These are phyloP conservation scores for Stomatorhinus ivindoensis DNA, from an alignment of 2,113 vertebrate genomes.

Conservation along the genomic window DNA sequence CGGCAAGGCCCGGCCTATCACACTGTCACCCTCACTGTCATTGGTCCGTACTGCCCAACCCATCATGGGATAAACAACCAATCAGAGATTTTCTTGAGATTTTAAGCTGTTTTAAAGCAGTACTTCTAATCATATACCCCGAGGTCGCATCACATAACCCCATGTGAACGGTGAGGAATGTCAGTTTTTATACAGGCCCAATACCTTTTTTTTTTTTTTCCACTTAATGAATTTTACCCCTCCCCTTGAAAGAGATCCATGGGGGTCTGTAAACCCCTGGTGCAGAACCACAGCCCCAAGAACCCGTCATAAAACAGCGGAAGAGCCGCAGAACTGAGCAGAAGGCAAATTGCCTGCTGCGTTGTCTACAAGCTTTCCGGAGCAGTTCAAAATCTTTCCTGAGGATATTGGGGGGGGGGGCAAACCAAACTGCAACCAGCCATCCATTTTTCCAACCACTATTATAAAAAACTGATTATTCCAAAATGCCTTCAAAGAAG, in stretches of 20 bases:
- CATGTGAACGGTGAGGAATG: not conserved
- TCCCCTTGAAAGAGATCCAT: not conserved
- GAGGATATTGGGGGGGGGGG: not conserved
- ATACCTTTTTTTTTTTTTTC: not conserved
- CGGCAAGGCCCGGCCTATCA: conserved; percentile 49
- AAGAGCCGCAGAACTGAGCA: not conserved
- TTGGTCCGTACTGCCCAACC: conserved; percentile 41
- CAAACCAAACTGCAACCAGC: not conserved
- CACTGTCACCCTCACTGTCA: conserved; percentile 52
- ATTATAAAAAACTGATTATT: not conserved
- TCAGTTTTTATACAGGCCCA: not conserved
- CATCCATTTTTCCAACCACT: not conserved
- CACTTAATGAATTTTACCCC: not conserved
- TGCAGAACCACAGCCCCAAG: not conserved
- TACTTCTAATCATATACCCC: not conserved
- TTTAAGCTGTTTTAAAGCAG: not conserved
- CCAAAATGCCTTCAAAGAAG: not conserved
- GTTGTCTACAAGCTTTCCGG: not conserved
- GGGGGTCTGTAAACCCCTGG: not conserved
- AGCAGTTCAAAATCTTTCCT: not conserved
- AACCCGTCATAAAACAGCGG: not conserved
- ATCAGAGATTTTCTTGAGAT: not conserved
- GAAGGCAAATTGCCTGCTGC: not conserved
- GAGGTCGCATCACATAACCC: not conserved
- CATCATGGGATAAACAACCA: not conserved